A percentile compares a stretch with the other conserved stretches of the same genome.
These are phyloP conservation scores for Parapristionchus giblindavisi DNA, from an alignment of 2,888 invertebrate genomes.

Conservation along the genomic window DNA sequence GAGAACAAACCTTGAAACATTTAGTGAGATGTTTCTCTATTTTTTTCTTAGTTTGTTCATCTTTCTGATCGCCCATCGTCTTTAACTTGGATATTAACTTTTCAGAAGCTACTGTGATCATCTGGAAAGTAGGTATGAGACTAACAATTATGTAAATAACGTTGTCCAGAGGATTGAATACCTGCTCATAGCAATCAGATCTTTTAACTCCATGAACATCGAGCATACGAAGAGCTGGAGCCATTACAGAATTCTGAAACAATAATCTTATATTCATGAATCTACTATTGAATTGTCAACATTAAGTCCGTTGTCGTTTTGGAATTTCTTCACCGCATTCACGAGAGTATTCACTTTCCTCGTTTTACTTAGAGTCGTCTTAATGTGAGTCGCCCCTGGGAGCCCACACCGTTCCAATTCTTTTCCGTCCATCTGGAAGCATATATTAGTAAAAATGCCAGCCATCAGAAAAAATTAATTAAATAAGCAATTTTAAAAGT, in stretches of 20 bases:
- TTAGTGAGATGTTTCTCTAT: slow-evolving; percentile 88
- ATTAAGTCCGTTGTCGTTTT: slow-evolving; percentile 85
- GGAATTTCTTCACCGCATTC: slow-evolving; percentile 98
- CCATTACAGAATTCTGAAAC: slow-evolving; percentile 53
- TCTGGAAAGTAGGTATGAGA: slow-evolving; percentile 70
- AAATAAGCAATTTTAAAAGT: neutral
- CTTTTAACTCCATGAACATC: slow-evolving; percentile 92
- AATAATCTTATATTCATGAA: too few relatives aligned
- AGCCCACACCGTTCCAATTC: slow-evolving; percentile 23
- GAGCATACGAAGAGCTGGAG: slow-evolving; percentile 88
- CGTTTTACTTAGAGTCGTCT: slow-evolving; percentile 31
- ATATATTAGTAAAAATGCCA: too few relatives aligned
- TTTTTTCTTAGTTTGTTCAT: slow-evolving; percentile 69
- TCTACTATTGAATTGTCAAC: neutral
- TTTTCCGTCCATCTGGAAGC: slow-evolving; percentile 4
- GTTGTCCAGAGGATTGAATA: slow-evolving; percentile 73
- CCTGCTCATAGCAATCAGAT: slow-evolving; percentile 91
- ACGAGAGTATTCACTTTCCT: slow-evolving; percentile 75
- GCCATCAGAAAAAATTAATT: neutral
- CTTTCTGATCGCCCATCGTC: slow-evolving; percentile 40
- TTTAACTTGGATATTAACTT: slow-evolving; percentile 42
- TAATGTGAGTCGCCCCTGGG: slow-evolving; percentile 25
- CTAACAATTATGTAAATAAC: neutral
- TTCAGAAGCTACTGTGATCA: slow-evolving; percentile 43
- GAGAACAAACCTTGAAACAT: slow-evolving; percentile 82